These are phyloP conservation scores for Invenusta paracnida DNA, from an alignment of 2,888 invertebrate genomes.

Conservation along the genomic window DNA sequence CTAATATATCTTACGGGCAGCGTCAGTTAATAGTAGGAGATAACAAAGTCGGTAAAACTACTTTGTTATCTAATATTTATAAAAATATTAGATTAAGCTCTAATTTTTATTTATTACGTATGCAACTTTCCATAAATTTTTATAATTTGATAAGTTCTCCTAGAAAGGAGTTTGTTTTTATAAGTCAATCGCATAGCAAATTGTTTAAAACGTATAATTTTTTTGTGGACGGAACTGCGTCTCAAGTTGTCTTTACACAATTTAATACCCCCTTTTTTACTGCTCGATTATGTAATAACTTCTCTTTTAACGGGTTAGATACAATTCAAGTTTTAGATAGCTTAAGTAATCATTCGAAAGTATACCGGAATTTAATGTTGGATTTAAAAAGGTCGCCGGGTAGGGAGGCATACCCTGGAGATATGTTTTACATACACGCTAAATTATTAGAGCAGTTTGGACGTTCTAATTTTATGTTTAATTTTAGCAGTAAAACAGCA, in stretches of 20 bases:
- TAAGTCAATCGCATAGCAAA: background rate
- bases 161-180: background rate
- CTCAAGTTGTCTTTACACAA: slow-evolving; percentile 47
- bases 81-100: background rate
- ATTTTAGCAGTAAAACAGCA: slow-evolving; percentile 42
- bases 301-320: slow-evolving; percentile 41
- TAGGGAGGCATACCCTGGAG: slow-evolving; percentile 47
- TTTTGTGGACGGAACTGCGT: slow-evolving; percentile 43
- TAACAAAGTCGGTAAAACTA: background rate
- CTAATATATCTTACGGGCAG: background rate
- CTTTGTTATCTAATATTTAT: background rate
- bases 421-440: slow-evolving; percentile 47
- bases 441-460: slow-evolving; percentile 46
- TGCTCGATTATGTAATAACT: slow-evolving; percentile 42
- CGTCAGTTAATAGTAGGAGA: background rate
- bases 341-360: slow-evolving; percentile 42
- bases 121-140: background rate
- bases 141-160: background rate
- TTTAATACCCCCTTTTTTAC: slow-evolving; percentile 45
- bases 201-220: slow-evolving; percentile 40
- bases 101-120: background rate
- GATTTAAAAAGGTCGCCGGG: slow-evolving; percentile 46
- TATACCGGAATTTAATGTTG: slow-evolving; percentile 46
- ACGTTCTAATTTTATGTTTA: slow-evolving; percentile 37
- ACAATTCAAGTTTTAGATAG: slow-evolving; percentile 44